Base-by-base conservation (phyloP, 2,113 vertebrate species). In the Cyanoramphus novaezelandiae region DNA sequence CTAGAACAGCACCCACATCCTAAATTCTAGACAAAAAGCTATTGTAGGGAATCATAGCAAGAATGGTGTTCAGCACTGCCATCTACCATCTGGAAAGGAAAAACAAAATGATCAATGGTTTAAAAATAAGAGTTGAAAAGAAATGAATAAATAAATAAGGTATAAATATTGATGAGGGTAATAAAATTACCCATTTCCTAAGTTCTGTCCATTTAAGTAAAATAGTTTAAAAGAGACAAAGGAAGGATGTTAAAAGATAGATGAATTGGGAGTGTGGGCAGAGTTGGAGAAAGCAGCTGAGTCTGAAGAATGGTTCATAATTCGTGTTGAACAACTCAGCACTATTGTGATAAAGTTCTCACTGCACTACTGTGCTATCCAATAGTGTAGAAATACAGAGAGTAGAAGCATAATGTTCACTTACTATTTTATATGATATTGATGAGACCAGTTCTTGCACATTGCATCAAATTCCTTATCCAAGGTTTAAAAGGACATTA, bases 391-490 rank as follows among this genome's bases (percentile, higher is more conserved):
- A 92, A 92, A 60, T 57, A 85, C 6, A 59, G 46, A 53, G 68
- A 89, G 64, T 23, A 68, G 50, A 63, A 93, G n/a, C 46, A 53
- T 77, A 41, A 91, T 81, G 81, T 69, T 94, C 64, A 70, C 28
- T 91, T 77, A 79, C 60, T 88, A 65, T 72, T 96, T 95, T 82
- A 59, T 74, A 11, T 7, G 6, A 55, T 86, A 86, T 82, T 94
- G 70, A 75, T 92, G 77, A 94, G 50, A 84, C n/a, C 69, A 46
- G n/a, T 86, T 77, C 87, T 84, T 87, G n/a, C 43, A 92, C 13
- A 25, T 68, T 86, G 39, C 62, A 53, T 78, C 37, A 86, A 83
- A 91, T 96, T 84, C 57, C 6, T 5, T 13, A 19, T 62, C 60
- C 2, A 6, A 50, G 21, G 71, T 90, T 88, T 83, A 52, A 90